Conservation (phyloP, 2,888 invertebrate genomes). For the Pseudococcus jackbeardsleyi region DNA sequence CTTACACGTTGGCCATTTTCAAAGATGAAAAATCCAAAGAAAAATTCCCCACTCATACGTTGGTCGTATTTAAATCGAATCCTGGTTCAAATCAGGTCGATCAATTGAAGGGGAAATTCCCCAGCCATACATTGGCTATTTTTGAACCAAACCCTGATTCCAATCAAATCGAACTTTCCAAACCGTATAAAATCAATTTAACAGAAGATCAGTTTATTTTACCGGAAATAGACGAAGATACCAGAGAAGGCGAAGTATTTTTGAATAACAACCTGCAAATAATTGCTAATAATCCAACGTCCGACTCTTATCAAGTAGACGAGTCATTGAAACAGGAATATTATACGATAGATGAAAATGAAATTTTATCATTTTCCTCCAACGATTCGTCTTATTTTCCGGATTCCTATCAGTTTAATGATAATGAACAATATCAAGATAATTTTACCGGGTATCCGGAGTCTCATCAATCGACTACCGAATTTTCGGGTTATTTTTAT, state of each 20-base stretch:
- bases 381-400: conserved; percentile 64
- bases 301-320: conserved; percentile 11
- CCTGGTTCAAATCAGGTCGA: neutral
- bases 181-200: conserved; percentile 29
- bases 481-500: neutral
- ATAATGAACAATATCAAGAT: conserved; percentile 14
- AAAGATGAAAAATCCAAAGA: conserved; percentile 44
- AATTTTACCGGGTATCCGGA: conserved; percentile 58
- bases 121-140: conserved; percentile 41
- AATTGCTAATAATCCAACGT: neutral
- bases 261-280: neutral
- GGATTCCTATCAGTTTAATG: conserved; percentile 14
- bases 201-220: conserved; percentile 35
- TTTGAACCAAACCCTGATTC: conserved; percentile 9
- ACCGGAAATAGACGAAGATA: conserved; percentile 53
- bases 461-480: conserved; percentile 39
- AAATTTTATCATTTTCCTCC: neutral
- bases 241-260: conserved; percentile 61
- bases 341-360: conserved; percentile 29
- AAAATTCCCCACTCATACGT: conserved; percentile 18
- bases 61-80: conserved; percentile 30
- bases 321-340: conserved; percentile 34
- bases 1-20: conserved; percentile 58
- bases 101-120: neutral
- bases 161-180: neutral